Percentiles rank a stretch among this genome's conserved stretches.
These are phyloP conservation scores for Poeciliopsis turrubarensis DNA, from an alignment of 2,113 vertebrate species.

Conservation along the genomic window DNA sequence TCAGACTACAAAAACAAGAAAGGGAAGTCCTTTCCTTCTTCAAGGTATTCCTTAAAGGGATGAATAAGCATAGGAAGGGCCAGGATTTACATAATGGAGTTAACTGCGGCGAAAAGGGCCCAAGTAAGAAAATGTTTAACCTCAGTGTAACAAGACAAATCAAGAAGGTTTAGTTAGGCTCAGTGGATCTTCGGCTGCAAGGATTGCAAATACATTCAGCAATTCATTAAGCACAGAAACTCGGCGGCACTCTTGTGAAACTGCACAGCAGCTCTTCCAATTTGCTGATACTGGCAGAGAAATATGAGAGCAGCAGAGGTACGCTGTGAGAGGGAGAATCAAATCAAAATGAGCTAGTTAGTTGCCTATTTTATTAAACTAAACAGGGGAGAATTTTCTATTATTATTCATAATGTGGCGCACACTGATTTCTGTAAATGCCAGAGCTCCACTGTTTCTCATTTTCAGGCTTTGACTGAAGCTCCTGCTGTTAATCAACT, in stretches of 20 bases:
- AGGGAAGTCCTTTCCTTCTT: constrained; percentile 29
- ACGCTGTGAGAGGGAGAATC: constrained; percentile 38
- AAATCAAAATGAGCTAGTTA: constrained; percentile 65
- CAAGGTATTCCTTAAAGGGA: constrained; percentile 45
- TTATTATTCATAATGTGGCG: constrained; percentile 45
- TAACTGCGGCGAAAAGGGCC: constrained; percentile 53
- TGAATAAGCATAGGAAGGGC: constrained; percentile 58
- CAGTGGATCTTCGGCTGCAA: constrained; percentile 72
- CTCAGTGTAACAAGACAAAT: constrained; percentile 76
- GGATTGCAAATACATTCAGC: constrained; percentile 73
- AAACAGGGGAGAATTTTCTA: constrained; percentile 54
- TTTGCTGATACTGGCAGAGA: constrained; percentile 59
- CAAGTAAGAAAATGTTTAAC: constrained; percentile 78
- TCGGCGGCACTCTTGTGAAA: constrained; percentile 63
- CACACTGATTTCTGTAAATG: constrained; percentile 40
- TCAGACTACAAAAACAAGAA: constrained; percentile 10
- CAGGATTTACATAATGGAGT: constrained; percentile 69
- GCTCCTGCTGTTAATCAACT: constrained; percentile 48
- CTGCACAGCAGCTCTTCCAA: constrained; percentile 68
- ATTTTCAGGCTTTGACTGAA: constrained; percentile 28
- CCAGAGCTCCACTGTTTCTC: constrained; percentile 31
- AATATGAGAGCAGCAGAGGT: constrained; percentile 43
- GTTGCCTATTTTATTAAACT: constrained; percentile 60
- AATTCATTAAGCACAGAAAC: constrained; percentile 77
- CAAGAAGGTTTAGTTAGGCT: constrained; percentile 64